Evolutionary conservation across 2,797 vertebrate species (phyloP).

Genomic region (Danio jaintianensis): DNA sequence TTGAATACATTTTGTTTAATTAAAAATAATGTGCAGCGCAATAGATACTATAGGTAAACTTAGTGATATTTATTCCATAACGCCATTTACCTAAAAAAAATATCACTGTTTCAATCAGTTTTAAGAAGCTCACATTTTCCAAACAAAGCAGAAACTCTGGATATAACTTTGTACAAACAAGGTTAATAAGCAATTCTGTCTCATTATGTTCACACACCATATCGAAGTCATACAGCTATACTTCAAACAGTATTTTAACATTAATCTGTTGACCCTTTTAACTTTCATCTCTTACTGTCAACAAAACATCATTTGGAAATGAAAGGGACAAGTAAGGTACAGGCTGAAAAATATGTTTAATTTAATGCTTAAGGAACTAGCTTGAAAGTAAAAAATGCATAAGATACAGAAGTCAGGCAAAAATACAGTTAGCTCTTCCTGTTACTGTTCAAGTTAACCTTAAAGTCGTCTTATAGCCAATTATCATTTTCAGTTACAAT

Average conservation of each 20-base stretch:
- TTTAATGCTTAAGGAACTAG: not conserved
- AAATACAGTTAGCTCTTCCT: not conserved
- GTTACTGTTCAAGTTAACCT: not conserved
- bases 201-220: too few species aligned
- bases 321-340: not conserved
- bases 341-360: not conserved
- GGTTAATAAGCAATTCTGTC: not conserved
- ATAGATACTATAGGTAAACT: too few species aligned
- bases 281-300: not conserved
- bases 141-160: not conserved
- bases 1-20: not conserved
- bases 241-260: not conserved
- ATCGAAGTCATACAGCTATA: too few species aligned
- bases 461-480: too few species aligned
- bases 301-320: not conserved
- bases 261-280: not conserved
- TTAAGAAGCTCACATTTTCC: not conserved
- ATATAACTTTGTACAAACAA: not conserved
- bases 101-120: too few species aligned
- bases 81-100: too few species aligned
- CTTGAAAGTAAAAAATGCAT: not conserved
- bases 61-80: too few species aligned
- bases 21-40: not conserved
- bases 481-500: too few species aligned
- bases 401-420: not conserved